These are phyloP conservation scores for Hippoglossus stenolepis DNA, from an alignment of 2,113 vertebrate species.

Conservation along the genomic window DNA sequence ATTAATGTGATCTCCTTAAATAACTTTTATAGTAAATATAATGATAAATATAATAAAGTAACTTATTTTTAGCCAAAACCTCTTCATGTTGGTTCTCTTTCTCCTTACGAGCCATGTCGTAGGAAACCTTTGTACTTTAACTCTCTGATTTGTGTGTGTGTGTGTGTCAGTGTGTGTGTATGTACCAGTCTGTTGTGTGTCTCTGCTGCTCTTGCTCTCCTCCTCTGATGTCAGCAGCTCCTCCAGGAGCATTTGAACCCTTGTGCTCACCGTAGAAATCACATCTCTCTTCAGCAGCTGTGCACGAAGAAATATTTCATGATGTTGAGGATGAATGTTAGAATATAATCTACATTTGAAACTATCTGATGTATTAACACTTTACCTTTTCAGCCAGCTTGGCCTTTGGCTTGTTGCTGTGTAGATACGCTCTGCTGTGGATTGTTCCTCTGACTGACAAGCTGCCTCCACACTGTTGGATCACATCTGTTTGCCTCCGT, in stretches of 20 bases:
- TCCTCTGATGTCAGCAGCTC: slow-evolving; percentile 85
- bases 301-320: background rate
- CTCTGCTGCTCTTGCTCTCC: slow-evolving; percentile 53
- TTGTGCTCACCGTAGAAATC: slow-evolving; percentile 89
- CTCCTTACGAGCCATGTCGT: no score
- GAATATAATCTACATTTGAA: background rate
- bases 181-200: slow-evolving; percentile 49
- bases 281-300: slow-evolving; percentile 94
- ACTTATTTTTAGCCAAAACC: no score
- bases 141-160: no score
- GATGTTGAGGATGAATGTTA: background rate
- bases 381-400: slow-evolving; percentile 89
- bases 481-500: slow-evolving; percentile 78
- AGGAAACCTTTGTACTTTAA: no score
- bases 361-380: background rate
- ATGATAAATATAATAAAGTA: no score
- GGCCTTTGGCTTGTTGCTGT: slow-evolving; percentile 90
- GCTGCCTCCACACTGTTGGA: slow-evolving; percentile 86
- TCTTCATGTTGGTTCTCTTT: no score
- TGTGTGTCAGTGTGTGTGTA: slow-evolving; percentile 2
- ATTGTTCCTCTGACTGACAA: slow-evolving; percentile 87
- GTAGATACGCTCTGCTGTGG: slow-evolving; percentile 89
- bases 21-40: no score
- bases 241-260: slow-evolving; percentile 93
- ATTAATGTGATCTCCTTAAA: no score